Base-by-base conservation (phyloP, 2,797 vertebrate species). In the Ibycter americanus region DNA sequence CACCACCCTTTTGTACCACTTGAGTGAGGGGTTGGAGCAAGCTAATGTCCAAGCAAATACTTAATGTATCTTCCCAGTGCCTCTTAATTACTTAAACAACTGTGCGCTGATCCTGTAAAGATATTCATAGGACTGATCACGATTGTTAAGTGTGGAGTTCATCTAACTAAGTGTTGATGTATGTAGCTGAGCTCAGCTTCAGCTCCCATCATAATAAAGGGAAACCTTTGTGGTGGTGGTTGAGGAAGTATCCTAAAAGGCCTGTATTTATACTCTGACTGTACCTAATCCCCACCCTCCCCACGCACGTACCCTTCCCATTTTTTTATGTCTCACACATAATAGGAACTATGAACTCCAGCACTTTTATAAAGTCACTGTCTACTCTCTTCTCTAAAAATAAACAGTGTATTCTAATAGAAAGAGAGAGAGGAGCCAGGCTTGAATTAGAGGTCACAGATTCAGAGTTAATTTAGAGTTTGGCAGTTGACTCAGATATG, bases 401-500 rank as follows among this genome's bases (percentile, higher is more conserved):
- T 56, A 95, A 78, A 65, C n/a, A 16, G 13, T 62, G 21, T 67
- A 16, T 83, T 92, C 12, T 56, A 62, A 54, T 23, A 87, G 34
- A 84, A 87, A 67, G n/a, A 59, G 26, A 89, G 61, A 73, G 40
- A 63, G 42, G 19, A 94, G 13, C 40, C 17, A 89, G 63, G 13
- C 55, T 62, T 85, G 36, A 87, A 77, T 89, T 89, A 59, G 81
- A 91, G 74, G 81, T 87, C 70, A 40, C 17, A 67, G 67, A 89
- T 89, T 80, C 47, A 59, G 78, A 73, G 29, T 87, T 93, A 87
- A 77, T 96, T 92, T 87, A 89, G 71, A 70, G 73, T 90, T 85
- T 91, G 74, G 67, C 78, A 85, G 74, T 87, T 85, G 78, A 56
- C 63, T 96, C 44, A 7, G 5, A 49, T 82, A 22, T 56, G 78